Conservation (phyloP, 2,888 invertebrate species). For the Metalampra italica region DNA sequence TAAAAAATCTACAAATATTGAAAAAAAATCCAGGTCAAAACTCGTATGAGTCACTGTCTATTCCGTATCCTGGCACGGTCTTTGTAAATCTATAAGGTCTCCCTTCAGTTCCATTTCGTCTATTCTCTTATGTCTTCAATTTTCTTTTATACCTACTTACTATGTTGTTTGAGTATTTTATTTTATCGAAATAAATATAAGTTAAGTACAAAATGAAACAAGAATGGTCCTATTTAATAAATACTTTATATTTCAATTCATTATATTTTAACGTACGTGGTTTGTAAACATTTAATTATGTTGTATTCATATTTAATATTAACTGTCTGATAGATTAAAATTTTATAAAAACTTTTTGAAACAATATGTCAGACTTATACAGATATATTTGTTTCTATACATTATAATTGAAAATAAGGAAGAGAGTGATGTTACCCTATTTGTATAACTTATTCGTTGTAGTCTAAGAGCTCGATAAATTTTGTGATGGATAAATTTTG, state of each 20-base stretch:
- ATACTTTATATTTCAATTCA: conserved; percentile 64
- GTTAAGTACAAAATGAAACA: conserved; percentile 57
- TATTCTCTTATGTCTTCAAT: too few relatives aligned
- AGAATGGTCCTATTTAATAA: conserved; percentile 60
- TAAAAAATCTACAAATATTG: too few relatives aligned
- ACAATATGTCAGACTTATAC: conserved; percentile 23
- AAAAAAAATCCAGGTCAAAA: too few relatives aligned
- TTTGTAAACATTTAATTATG: conserved; percentile 36
- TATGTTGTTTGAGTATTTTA: too few relatives aligned
- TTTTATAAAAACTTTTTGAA: conserved; percentile 23
- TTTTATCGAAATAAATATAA: too few relatives aligned
- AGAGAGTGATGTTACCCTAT: background rate
- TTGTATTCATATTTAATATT: conserved; percentile 25
- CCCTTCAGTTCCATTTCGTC: too few relatives aligned
- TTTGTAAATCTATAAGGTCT: too few relatives aligned
- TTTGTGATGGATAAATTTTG: background rate
- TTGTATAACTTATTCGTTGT: background rate
- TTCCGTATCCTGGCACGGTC: too few relatives aligned
- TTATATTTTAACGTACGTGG: conserved; percentile 35
- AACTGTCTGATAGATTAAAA: conserved; percentile 24
- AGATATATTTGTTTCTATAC: background rate
- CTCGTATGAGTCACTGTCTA: too few relatives aligned
- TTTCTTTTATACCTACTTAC: too few relatives aligned
- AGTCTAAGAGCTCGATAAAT: background rate
- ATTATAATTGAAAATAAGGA: too few relatives aligned